A percentile compares a stretch with the other conserved stretches of the same genome.
These are phyloP conservation scores for Columba livia DNA, from an alignment of 2,113 vertebrate genomes.

Conservation along the genomic window DNA sequence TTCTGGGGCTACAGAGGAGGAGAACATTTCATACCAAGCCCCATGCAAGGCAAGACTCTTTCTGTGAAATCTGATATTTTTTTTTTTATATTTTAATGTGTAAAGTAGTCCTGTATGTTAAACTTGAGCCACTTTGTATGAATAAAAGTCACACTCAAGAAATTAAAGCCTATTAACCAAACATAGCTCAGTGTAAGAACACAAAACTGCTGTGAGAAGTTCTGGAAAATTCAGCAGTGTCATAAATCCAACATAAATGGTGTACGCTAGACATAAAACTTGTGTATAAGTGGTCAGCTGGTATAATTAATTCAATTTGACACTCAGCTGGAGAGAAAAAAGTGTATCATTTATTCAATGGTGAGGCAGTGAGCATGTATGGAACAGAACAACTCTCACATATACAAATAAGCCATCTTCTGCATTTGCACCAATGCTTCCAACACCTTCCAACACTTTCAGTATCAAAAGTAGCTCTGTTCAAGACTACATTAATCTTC, in stretches of 20 bases:
- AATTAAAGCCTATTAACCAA: background rate
- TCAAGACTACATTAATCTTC: background rate
- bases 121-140: background rate
- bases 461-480: background rate
- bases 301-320: background rate
- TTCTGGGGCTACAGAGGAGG: slow-evolving; percentile 58
- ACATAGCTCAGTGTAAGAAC: background rate
- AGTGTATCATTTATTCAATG: background rate
- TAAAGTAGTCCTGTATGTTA: background rate
- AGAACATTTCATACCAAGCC: background rate
- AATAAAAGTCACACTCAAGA: background rate
- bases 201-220: background rate
- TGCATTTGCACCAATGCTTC: background rate
- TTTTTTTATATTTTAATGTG: background rate
- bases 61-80: background rate
- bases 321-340: background rate
- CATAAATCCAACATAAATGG: background rate
- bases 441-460: background rate
- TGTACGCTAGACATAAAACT: background rate
- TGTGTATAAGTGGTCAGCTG: background rate
- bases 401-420: background rate
- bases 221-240: background rate
- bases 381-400: background rate
- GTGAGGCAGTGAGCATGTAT: background rate
- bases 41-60: background rate